Percentiles rank a stretch among this genome's conserved stretches.
Conservation (phyloP, 2,888 invertebrate species). For the Morpho achilles region DNA sequence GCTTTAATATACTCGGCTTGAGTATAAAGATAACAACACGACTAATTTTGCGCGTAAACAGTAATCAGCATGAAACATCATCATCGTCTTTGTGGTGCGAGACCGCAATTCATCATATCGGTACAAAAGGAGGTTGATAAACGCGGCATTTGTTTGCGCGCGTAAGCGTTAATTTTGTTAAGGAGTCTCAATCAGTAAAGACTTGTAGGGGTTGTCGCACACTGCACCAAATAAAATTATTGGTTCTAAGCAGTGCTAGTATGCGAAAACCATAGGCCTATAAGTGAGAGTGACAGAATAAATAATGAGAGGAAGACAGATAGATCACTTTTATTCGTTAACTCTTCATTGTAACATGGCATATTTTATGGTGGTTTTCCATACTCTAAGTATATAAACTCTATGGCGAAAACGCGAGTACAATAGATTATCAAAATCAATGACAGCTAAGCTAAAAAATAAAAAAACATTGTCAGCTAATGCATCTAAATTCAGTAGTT, state of each 20-base stretch:
- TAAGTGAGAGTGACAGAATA: too few species aligned
- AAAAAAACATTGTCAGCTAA: too few species aligned
- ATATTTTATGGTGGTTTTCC: too few species aligned
- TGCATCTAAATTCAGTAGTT: too few species aligned
- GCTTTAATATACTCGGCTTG: conserved; percentile 33
- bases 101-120: conserved; percentile 75
- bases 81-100: conserved; percentile 62
- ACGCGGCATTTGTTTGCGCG: conserved; percentile 66
- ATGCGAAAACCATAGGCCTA: too few species aligned
- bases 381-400: too few species aligned
- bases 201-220: conserved; percentile 41
- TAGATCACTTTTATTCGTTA: too few species aligned
- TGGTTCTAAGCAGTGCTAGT: neutral
- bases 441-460: too few species aligned
- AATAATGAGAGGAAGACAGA: too few species aligned
- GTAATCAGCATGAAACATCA: conserved; percentile 70
- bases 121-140: conserved; percentile 70
- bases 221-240: neutral
- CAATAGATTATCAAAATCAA: too few species aligned
- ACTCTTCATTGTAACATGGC: too few species aligned
- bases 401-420: too few species aligned
- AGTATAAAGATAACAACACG: conserved; percentile 43
- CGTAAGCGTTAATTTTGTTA: conserved; percentile 74
- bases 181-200: conserved; percentile 74
- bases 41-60: conserved; percentile 61